Evolutionary conservation across 2,888 invertebrate species (phyloP).

Genomic region (Megaustenia siamemsis): DNA sequence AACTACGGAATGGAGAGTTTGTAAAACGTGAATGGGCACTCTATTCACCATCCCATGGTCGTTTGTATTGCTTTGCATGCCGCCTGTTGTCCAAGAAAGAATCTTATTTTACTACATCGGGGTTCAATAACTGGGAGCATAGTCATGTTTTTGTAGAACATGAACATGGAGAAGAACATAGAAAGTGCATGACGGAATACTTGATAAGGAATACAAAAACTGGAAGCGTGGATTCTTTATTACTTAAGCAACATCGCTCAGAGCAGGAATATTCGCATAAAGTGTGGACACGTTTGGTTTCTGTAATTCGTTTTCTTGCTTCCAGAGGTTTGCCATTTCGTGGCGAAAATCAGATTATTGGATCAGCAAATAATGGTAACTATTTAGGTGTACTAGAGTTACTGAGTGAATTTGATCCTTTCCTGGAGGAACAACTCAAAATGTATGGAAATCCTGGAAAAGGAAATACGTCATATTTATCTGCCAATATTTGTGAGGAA

Average conservation of each 20-base stretch:
- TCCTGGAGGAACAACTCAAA: too few species aligned
- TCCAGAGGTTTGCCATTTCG: not conserved
- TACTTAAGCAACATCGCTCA: not conserved
- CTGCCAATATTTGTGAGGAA: too few species aligned
- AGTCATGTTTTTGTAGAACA: not conserved
- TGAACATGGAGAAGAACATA: not conserved
- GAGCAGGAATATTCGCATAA: not conserved
- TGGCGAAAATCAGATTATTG: slow-evolving; percentile 9
- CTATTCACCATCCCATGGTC: slow-evolving; percentile 5
- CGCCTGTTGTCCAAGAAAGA: not conserved
- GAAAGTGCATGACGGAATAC: slow-evolving; percentile 3
- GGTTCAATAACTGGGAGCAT: not conserved
- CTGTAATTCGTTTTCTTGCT: not conserved
- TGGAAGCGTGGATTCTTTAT: slow-evolving; percentile 1
- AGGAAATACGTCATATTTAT: too few species aligned
- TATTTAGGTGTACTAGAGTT: slow-evolving; percentile 5
- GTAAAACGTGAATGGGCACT: slow-evolving; percentile 1
- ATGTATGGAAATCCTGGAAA: too few species aligned
- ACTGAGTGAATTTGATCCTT: too few species aligned
- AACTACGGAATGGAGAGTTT: slow-evolving; percentile 11
- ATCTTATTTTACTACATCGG: not conserved
- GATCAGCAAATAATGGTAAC: not conserved
- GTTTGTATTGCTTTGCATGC: not conserved
- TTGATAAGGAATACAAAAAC: not conserved
- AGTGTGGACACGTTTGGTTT: slow-evolving; percentile 7